Percentiles rank a stretch among this genome's conserved stretches.
These are phyloP conservation scores for Penaeus vannamei DNA, from an alignment of 1,140 invertebrate genomes.

Conservation along the genomic window DNA sequence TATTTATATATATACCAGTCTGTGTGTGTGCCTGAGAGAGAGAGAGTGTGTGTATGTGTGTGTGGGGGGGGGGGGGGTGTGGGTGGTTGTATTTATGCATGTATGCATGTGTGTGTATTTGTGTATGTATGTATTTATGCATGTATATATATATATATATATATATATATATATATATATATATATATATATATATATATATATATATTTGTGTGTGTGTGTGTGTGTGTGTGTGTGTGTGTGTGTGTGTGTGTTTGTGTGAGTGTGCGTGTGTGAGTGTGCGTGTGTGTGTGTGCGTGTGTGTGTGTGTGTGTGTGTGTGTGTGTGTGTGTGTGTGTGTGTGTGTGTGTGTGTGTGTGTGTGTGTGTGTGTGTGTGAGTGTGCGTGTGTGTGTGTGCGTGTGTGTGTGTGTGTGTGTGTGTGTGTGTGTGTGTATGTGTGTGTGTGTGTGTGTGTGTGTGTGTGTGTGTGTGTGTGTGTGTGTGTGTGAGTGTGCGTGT, in stretches of 20 bases:
- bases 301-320: neutral
- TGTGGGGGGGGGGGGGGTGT: too few species aligned
- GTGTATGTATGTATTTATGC: neutral
- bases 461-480: too few species aligned
- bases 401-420: too few species aligned
- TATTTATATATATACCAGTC: neutral
- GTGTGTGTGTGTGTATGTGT: too few species aligned
- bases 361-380: too few species aligned
- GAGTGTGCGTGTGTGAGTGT: neutral
- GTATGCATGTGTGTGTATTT: neutral
- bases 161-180: conserved; percentile 24
- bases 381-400: too few species aligned
- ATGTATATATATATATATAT: conserved; percentile 33
- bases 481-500: too few species aligned
- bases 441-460: too few species aligned
- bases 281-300: neutral
- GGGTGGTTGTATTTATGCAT: too few species aligned
- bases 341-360: too few species aligned
- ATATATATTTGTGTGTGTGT: conserved; percentile 16
- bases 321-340: neutral
- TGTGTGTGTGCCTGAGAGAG: too few species aligned
- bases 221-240: neutral
- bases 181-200: conserved; percentile 30
- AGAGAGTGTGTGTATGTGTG: too few species aligned
- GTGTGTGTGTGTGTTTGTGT: neutral